Percentiles rank a stretch among this genome's conserved stretches.
Evolutionary conservation across 2,113 vertebrate genomes (phyloP).

Genomic region (Marcusenius ussheri): DNA sequence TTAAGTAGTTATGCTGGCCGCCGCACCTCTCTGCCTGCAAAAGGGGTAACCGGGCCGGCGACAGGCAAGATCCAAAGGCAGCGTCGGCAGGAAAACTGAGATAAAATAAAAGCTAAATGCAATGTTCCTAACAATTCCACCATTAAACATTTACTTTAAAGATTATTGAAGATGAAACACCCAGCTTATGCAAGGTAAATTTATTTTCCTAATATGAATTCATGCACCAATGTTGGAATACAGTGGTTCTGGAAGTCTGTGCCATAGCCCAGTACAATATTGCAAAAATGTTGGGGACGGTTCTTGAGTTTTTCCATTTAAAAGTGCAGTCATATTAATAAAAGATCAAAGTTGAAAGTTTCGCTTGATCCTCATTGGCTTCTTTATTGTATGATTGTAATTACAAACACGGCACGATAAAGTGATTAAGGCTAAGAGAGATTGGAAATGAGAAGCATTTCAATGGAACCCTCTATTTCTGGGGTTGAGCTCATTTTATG

Average conservation of each 20-base stretch:
- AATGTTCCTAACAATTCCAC: background rate
- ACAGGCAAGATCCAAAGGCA: background rate
- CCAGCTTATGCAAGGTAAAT: background rate
- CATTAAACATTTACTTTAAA: background rate
- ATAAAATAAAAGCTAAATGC: background rate
- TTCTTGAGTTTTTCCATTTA: background rate
- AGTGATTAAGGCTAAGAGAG: conserved; percentile 36
- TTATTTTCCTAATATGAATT: background rate
- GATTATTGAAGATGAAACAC: background rate
- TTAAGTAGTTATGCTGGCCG: background rate
- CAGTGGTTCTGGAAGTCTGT: background rate
- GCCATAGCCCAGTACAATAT: background rate
- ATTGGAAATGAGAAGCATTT: conserved; percentile 31
- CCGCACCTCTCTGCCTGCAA: background rate
- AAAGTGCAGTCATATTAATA: conserved; percentile 29
- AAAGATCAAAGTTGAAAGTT: conserved; percentile 38
- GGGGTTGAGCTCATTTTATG: conserved; percentile 34
- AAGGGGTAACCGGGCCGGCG: background rate
- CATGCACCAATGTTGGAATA: background rate
- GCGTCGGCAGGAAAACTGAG: background rate
- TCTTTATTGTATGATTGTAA: conserved; percentile 29
- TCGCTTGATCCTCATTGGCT: conserved; percentile 27
- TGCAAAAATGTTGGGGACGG: background rate
- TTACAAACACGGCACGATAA: conserved; percentile 40
- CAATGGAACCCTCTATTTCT: conserved; percentile 26